These are phyloP conservation scores for Pseudeuparius sepicola DNA, from an alignment of 2,888 invertebrate species.

Conservation along the genomic window DNA sequence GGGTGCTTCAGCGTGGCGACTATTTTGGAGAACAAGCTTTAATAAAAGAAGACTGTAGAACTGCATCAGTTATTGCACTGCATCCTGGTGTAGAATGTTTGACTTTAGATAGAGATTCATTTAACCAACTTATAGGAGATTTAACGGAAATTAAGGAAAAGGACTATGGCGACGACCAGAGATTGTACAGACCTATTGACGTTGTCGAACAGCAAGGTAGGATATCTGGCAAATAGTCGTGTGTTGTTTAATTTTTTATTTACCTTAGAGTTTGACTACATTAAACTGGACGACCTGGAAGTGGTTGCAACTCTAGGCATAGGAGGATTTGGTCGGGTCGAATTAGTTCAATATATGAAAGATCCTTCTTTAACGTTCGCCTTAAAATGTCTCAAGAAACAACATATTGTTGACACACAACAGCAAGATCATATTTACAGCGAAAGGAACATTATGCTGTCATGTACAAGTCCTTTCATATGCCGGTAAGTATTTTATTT, in stretches of 20 bases:
- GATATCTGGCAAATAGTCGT: background rate
- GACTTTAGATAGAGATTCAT: conserved; percentile 56
- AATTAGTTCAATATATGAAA: conserved; percentile 44
- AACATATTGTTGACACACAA: conserved; percentile 61
- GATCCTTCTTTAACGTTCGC: conserved; percentile 48
- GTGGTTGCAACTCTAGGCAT: conserved; percentile 57
- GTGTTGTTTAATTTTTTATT: background rate
- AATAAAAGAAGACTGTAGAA: conserved; percentile 54
- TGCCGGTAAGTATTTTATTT: conserved; percentile 45
- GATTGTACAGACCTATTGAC: conserved; percentile 39
- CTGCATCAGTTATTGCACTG: conserved; percentile 57
- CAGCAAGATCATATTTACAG: conserved; percentile 65
- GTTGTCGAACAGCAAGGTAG: conserved; percentile 28
- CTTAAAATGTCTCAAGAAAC: conserved; percentile 61
- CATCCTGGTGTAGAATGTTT: conserved; percentile 54
- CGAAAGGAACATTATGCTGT: conserved; percentile 59
- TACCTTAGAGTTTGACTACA: conserved; percentile 36
- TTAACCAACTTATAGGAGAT: conserved; percentile 67
- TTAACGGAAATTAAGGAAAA: conserved; percentile 63
- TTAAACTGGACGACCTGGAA: conserved; percentile 48
- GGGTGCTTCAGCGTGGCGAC: conserved; percentile 47
- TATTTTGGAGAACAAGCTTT: conserved; percentile 59
- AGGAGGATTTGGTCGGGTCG: conserved; percentile 65
- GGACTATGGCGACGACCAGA: conserved; percentile 59
- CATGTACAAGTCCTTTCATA: conserved; percentile 61